A percentile compares a stretch with the other conserved stretches of the same genome.
Evolutionary conservation across 2,888 invertebrate species (phyloP).

Genomic region (Panzeria rudis): DNA sequence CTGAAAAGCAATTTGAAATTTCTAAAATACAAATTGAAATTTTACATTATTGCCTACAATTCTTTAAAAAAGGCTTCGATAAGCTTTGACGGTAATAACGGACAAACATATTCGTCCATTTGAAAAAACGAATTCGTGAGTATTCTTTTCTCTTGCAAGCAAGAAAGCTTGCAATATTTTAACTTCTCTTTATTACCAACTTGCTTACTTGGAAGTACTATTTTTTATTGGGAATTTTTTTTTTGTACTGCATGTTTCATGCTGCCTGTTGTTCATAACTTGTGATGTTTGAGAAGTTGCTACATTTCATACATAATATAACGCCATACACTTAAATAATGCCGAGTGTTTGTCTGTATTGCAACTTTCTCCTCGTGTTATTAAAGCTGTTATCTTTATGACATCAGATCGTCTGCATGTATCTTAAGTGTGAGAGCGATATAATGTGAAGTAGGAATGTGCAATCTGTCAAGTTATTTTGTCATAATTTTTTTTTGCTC

Average conservation of each 20-base stretch:
- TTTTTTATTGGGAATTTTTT: neutral
- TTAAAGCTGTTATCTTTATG: constrained; percentile 25
- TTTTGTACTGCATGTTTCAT: neutral
- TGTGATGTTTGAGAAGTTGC: constrained; percentile 55
- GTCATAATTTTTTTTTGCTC: constrained; percentile 56
- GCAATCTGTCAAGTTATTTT: constrained; percentile 70
- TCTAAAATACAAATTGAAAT: too few relatives aligned
- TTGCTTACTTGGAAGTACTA: neutral
- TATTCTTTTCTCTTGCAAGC: too few relatives aligned
- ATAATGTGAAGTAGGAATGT: constrained; percentile 45
- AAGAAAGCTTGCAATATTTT: too few relatives aligned
- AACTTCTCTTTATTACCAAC: neutral
- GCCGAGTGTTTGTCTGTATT: constrained; percentile 21
- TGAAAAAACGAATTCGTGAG: too few relatives aligned
- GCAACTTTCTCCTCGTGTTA: constrained; percentile 28
- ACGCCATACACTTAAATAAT: constrained; percentile 17
- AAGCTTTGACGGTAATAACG: too few relatives aligned
- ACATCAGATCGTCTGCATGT: constrained; percentile 2
- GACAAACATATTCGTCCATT: too few relatives aligned
- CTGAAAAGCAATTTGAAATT: too few relatives aligned
- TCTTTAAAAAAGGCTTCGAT: too few relatives aligned
- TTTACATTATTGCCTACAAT: too few relatives aligned
- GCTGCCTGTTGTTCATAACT: constrained; percentile 6
- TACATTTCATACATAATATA: constrained; percentile 35
- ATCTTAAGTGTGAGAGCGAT: constrained; percentile 18